phyloP scores from a whole-genome alignment of 2,888 invertebrate species.

The Drosophila macrospina region DNA sequence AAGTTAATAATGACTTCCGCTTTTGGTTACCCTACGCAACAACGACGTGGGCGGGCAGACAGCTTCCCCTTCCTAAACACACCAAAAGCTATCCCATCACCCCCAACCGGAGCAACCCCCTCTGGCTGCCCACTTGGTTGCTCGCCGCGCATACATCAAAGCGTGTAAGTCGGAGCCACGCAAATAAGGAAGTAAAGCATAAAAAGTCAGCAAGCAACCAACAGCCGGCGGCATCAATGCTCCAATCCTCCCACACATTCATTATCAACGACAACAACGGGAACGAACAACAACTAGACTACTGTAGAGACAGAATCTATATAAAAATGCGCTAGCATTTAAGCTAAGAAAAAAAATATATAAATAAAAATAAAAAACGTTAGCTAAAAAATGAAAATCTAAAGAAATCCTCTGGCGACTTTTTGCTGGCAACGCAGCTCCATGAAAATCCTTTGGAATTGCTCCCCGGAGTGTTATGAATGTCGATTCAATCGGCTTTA shows the following conservation, averaged over 20 bases:
- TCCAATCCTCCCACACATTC: slow-evolving; percentile 65
- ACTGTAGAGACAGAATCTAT: slow-evolving; percentile 48
- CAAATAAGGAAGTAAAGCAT: slow-evolving; percentile 75
- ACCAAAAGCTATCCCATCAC: slow-evolving; percentile 13
- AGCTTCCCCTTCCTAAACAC: slow-evolving; percentile 3
- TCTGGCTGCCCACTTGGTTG: slow-evolving; percentile 64
- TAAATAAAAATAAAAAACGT: slow-evolving; percentile 35
- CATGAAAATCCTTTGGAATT: slow-evolving; percentile 83
- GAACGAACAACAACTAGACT: slow-evolving; percentile 42
- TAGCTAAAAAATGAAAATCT: slow-evolving; percentile 72
- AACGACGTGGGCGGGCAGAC: slow-evolving; percentile 20
- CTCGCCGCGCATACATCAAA: slow-evolving; percentile 76
- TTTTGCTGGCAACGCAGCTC: slow-evolving; percentile 62
- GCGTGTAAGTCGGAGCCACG: slow-evolving; percentile 72
- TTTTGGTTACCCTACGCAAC: slow-evolving; percentile 78
- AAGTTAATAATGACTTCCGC: slow-evolving; percentile 81
- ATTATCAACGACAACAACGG: slow-evolving; percentile 67
- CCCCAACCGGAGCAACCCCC: slow-evolving; percentile 1
- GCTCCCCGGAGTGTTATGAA: slow-evolving; percentile 84
- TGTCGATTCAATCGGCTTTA: slow-evolving; percentile 83
- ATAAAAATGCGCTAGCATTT: slow-evolving; percentile 70
- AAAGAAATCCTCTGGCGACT: slow-evolving; percentile 77
- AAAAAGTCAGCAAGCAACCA: slow-evolving; percentile 69
- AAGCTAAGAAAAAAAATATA: slow-evolving; percentile 49
- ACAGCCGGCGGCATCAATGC: slow-evolving; percentile 52